Percentiles rank a stretch among this genome's conserved stretches.
Evolutionary conservation across 2,113 vertebrate species (phyloP).

Genomic region (Echinops telfairi): DNA sequence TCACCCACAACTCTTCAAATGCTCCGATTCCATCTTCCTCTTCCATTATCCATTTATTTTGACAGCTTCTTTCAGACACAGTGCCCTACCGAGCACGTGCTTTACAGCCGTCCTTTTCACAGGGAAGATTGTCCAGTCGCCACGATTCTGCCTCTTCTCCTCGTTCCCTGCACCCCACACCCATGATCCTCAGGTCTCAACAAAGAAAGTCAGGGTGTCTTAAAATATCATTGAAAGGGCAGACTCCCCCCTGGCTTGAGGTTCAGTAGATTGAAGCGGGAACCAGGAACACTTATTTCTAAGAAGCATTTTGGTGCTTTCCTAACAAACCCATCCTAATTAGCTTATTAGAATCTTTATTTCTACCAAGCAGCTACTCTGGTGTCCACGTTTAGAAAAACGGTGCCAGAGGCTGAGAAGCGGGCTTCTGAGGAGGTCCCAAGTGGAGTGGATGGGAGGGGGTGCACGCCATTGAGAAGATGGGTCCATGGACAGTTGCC

Average conservation of each 20-base stretch:
- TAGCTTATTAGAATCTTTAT: neutral
- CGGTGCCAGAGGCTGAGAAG: neutral
- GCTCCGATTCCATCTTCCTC: neutral
- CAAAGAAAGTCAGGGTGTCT: neutral
- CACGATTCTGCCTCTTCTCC: neutral
- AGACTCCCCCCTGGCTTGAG: neutral
- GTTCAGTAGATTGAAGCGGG: neutral
- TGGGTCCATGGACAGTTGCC: neutral
- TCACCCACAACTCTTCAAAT: neutral
- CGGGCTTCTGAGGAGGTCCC: neutral
- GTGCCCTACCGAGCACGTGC: neutral
- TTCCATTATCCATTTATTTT: neutral
- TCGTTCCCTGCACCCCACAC: neutral
- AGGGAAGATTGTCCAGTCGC: neutral
- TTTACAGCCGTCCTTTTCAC: neutral
- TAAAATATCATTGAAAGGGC: neutral
- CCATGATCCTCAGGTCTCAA: neutral
- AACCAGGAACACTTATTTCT: neutral
- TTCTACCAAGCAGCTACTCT: neutral
- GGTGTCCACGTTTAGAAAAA: slow-evolving; percentile 36
- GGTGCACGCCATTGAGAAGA: no score
- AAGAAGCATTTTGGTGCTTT: neutral
- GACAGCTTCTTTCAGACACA: neutral
- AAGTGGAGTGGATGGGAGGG: neutral
- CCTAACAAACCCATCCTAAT: neutral